Conservation (phyloP, 2,797 vertebrate genomes). For the Macropodus opercularis region DNA sequence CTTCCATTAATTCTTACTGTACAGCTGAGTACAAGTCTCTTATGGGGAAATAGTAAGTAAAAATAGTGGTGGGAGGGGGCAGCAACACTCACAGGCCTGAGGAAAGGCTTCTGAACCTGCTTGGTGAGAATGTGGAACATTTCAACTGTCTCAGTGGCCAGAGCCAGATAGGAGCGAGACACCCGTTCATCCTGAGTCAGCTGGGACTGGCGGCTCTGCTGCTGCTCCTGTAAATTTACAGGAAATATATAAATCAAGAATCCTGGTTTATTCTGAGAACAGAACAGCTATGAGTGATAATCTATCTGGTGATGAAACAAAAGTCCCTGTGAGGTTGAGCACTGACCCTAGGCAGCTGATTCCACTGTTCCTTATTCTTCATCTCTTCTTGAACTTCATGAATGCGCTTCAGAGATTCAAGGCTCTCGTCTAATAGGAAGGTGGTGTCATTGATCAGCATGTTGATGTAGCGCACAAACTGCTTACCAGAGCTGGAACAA, state of each 20-base stretch:
- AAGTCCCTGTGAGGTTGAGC: not conserved
- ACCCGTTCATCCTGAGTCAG: constrained; percentile 97
- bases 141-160: constrained; percentile 97
- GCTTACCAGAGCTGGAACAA: constrained; percentile 91
- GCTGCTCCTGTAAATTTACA: constrained; percentile 88
- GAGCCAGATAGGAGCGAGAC: constrained; percentile 95
- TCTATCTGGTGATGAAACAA: constrained; percentile 1
- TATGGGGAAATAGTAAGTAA: not conserved
- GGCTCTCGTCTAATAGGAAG: constrained; percentile 96
- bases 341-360: constrained; percentile 93
- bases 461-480: constrained; percentile 99
- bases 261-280: not conserved
- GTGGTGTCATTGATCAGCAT: constrained; percentile 99
- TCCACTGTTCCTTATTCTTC: constrained; percentile 99
- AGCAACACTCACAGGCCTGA: constrained; percentile 92
- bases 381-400: constrained; percentile 99
- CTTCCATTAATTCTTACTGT: not conserved
- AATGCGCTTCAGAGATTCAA: constrained; percentile 98
- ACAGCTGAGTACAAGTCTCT: not conserved
- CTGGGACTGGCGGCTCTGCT: constrained; percentile 97
- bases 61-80: too few species aligned
- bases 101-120: constrained; percentile 99
- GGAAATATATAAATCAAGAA: constrained; percentile 10
- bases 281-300: constrained; percentile 1
- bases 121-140: constrained; percentile 99